Conservation (phyloP, 2,113 vertebrate species). For the Rhynchopsitta pachyrhyncha region DNA sequence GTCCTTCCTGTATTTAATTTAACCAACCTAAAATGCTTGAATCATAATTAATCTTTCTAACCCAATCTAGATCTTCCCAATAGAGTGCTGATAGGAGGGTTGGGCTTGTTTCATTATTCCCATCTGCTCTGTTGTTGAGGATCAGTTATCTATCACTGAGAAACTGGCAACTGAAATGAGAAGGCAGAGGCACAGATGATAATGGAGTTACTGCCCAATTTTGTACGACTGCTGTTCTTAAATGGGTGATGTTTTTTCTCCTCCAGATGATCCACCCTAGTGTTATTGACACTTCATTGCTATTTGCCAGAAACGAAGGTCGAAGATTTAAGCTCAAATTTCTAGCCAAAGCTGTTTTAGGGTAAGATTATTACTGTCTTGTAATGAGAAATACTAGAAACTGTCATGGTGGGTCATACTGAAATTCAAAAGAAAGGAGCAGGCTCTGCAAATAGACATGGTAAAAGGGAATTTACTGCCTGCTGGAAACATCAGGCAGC, state of each 20-base stretch:
- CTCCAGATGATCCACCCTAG: conserved; percentile 87
- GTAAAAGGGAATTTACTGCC: not conserved
- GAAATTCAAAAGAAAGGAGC: not conserved
- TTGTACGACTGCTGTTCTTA: not conserved
- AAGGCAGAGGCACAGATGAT: not conserved
- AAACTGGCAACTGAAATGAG: not conserved
- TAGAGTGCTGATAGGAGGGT: not conserved
- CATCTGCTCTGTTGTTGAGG: not conserved
- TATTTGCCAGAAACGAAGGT: conserved; percentile 80
- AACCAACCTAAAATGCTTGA: not conserved
- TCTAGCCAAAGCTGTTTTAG: conserved; percentile 82
- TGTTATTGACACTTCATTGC: conserved; percentile 89
- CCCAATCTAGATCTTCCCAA: not conserved
- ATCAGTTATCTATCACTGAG: not conserved
- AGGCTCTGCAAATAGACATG: not conserved
- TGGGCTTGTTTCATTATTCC: not conserved
- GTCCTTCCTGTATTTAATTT: not conserved
- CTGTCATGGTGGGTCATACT: not conserved
- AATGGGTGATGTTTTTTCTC: conserved; percentile 5
- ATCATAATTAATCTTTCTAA: not conserved
- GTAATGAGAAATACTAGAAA: not conserved
- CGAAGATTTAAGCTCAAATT: conserved; percentile 87
- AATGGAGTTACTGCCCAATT: not conserved
- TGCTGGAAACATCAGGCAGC: not conserved
- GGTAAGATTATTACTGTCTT: conserved; percentile 73